Conservation (phyloP, 2,113 vertebrate species). For the Heterotis niloticus region DNA sequence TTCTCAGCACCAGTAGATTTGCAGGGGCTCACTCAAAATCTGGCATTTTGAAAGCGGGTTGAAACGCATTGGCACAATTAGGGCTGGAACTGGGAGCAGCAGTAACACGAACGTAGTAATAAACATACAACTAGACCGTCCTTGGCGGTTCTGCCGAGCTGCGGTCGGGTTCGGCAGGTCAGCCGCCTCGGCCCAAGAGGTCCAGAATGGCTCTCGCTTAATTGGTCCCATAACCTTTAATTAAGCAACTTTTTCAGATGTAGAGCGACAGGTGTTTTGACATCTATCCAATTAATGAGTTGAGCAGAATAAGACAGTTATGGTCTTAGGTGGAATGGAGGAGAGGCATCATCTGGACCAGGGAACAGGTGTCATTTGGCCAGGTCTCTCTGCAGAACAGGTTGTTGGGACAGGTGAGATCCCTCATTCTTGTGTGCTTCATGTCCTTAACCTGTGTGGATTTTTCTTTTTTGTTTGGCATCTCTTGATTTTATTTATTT, state of each 20-base stretch:
- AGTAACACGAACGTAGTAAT: background rate
- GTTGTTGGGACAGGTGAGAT: background rate
- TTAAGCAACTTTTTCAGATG: conserved; percentile 6
- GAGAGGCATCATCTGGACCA: background rate
- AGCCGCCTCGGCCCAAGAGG: background rate
- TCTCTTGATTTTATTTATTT: background rate
- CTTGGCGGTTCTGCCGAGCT: background rate
- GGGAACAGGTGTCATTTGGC: background rate
- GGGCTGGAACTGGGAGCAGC: background rate
- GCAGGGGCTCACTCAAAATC: background rate
- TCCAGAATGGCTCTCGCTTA: background rate
- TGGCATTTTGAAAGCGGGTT: background rate
- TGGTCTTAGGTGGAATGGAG: background rate
- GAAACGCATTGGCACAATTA: background rate
- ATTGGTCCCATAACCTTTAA: background rate
- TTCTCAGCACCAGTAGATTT: too few species aligned
- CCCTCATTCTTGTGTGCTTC: background rate
- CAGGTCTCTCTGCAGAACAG: background rate
- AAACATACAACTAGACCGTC: background rate
- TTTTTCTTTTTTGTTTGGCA: background rate
- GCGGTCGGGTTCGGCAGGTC: background rate
- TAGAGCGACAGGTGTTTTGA: background rate
- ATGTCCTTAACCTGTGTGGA: background rate
- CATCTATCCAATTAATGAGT: conserved; percentile 1
- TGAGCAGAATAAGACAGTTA: background rate